These are phyloP conservation scores for Sebastiscus albofasciatus DNA, from an alignment of 2,797 vertebrate genomes.

Conservation along the genomic window DNA sequence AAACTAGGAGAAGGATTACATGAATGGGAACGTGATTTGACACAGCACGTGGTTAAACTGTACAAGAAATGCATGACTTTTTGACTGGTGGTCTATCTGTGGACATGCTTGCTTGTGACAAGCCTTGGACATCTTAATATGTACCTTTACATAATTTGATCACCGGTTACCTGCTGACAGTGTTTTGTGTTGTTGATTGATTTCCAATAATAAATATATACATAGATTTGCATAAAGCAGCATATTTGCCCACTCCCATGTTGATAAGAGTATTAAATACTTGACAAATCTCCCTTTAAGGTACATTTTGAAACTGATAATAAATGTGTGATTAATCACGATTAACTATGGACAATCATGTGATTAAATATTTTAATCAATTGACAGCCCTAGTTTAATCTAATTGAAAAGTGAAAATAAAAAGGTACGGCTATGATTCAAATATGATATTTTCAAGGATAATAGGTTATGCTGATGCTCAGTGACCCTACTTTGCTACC, in stretches of 20 bases:
- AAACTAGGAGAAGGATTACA: constrained; percentile 18
- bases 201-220: too few relatives aligned
- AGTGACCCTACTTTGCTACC: neutral
- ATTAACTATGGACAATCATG: too few relatives aligned
- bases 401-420: neutral
- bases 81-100: neutral
- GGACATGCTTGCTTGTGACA: neutral
- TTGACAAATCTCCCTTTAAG: too few relatives aligned
- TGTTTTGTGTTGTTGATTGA: too few relatives aligned
- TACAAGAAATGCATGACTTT: neutral
- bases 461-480: neutral
- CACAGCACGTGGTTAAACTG: neutral
- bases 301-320: too few relatives aligned
- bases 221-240: too few relatives aligned
- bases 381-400: neutral
- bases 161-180: neutral
- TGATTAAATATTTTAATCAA: too few relatives aligned
- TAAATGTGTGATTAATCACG: too few relatives aligned
- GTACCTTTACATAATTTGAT: neutral
- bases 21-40: constrained; percentile 5
- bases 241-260: too few relatives aligned
- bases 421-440: neutral
- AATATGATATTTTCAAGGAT: neutral
- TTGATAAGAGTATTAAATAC: too few relatives aligned
- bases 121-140: neutral